phyloP scores from a whole-genome alignment of 1,140 invertebrate genomes.

The Condylostylus longicornis region DNA sequence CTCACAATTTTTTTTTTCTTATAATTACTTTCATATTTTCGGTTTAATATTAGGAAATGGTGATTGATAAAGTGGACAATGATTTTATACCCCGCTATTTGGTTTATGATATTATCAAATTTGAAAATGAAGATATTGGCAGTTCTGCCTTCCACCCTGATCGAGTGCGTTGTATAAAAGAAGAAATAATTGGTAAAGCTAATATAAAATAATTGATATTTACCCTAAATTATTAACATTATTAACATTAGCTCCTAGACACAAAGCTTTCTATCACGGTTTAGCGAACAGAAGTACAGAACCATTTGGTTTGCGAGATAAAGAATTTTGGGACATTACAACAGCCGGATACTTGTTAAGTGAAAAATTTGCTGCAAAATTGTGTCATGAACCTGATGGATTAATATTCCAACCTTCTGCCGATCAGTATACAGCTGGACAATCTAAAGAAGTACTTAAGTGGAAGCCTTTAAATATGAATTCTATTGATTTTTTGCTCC shows the following conservation, averaged over 20 bases:
- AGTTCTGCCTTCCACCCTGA: constrained; percentile 58
- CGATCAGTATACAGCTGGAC: constrained; percentile 71
- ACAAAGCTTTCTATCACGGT: constrained; percentile 58
- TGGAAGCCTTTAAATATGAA: constrained; percentile 94
- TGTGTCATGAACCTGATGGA: constrained; percentile 93
- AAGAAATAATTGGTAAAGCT: constrained; percentile 40
- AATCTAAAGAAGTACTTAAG: constrained; percentile 75
- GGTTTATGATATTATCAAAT: constrained; percentile 88
- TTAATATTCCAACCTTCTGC: constrained; percentile 90
- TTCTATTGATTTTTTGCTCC: constrained; percentile 89
- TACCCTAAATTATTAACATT: not conserved
- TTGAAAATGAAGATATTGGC: constrained; percentile 64
- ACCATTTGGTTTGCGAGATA: constrained; percentile 73
- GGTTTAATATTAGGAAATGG: constrained; percentile 62
- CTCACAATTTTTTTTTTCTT: constrained; percentile 3
- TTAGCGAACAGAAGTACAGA: constrained; percentile 59
- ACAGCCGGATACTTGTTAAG: constrained; percentile 55
- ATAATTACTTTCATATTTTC: too few species aligned
- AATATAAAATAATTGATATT: constrained; percentile 15
- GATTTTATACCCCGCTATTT: constrained; percentile 72
- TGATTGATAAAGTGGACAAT: constrained; percentile 70
- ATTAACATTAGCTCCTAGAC: constrained; percentile 39
- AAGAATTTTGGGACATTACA: constrained; percentile 77
- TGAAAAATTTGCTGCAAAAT: constrained; percentile 68
- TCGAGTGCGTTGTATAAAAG: constrained; percentile 62